Evolutionary conservation across 2,888 invertebrate genomes (phyloP).

Genomic region (Nipponacmea schrenckii): DNA sequence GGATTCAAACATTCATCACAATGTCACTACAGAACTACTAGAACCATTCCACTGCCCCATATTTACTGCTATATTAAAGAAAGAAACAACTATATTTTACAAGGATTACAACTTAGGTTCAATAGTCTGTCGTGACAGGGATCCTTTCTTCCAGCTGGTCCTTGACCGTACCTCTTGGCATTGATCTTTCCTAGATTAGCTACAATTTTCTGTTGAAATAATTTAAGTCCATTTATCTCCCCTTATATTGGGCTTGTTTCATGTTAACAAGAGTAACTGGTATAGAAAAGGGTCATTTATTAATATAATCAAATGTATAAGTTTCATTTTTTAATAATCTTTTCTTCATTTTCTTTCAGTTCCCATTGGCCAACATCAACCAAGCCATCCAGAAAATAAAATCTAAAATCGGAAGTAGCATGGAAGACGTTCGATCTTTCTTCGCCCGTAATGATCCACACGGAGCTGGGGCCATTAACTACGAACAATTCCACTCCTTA

Average conservation of each 20-base stretch:
- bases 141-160: too few species aligned
- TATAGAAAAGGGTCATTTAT: too few species aligned
- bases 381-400: constrained; percentile 48
- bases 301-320: too few species aligned
- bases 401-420: constrained; percentile 40
- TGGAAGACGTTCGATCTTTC: constrained; percentile 54
- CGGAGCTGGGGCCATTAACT: constrained; percentile 46
- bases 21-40: not conserved
- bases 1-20: not conserved
- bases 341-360: constrained; percentile 42
- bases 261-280: too few species aligned
- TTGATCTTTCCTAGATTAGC: too few species aligned
- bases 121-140: too few species aligned
- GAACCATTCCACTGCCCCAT: not conserved
- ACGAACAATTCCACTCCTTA: constrained; percentile 52
- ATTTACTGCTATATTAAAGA: too few species aligned
- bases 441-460: constrained; percentile 55
- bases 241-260: too few species aligned
- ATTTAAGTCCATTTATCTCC: too few species aligned
- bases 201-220: not conserved
- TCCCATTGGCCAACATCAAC: constrained; percentile 52
- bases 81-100: too few species aligned
- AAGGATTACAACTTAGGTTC: too few species aligned
- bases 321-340: not conserved
- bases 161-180: too few species aligned